A percentile compares a stretch with the other conserved stretches of the same genome.
Conservation (phyloP, 1,140 invertebrate species). For the Chrysopa pallens region DNA sequence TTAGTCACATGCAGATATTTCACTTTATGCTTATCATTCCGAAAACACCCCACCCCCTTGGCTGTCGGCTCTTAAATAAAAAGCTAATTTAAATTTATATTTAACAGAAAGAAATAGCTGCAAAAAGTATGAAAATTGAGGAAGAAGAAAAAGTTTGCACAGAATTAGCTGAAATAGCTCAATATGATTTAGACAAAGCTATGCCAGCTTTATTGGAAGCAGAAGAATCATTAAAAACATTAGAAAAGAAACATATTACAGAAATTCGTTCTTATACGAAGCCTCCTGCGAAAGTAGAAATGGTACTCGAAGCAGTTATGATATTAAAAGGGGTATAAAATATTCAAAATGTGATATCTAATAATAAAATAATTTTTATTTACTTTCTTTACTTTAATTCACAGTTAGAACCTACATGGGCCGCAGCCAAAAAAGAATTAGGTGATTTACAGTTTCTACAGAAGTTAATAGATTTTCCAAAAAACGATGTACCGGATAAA, state of each 20-base stretch:
- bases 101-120: slow-evolving; percentile 37
- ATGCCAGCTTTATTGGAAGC: slow-evolving; percentile 72
- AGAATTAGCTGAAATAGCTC: slow-evolving; percentile 56
- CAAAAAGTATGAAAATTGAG: slow-evolving; percentile 45
- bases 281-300: slow-evolving; percentile 68
- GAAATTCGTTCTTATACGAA: slow-evolving; percentile 75
- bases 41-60: too few relatives aligned
- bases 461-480: slow-evolving; percentile 67
- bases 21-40: too few relatives aligned
- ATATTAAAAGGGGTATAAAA: slow-evolving; percentile 44
- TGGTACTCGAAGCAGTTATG: slow-evolving; percentile 79
- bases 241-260: slow-evolving; percentile 75
- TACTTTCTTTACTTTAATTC: too few relatives aligned
- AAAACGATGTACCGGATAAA: slow-evolving; percentile 69
- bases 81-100: neutral
- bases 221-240: slow-evolving; percentile 53
- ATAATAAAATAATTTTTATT: too few relatives aligned
- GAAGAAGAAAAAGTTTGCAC: slow-evolving; percentile 66
- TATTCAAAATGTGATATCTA: neutral
- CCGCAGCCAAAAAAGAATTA: slow-evolving; percentile 66
- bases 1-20: slow-evolving; percentile 15
- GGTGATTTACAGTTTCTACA: slow-evolving; percentile 59
- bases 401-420: slow-evolving; percentile 60
- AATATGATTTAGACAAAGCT: slow-evolving; percentile 62
- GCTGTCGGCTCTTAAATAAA: too few relatives aligned